Evolutionary conservation across 1,140 invertebrate species (phyloP), one percentile per base, ranked within the genome.

Genomic region (Drosophila rhopaloa): DNA sequence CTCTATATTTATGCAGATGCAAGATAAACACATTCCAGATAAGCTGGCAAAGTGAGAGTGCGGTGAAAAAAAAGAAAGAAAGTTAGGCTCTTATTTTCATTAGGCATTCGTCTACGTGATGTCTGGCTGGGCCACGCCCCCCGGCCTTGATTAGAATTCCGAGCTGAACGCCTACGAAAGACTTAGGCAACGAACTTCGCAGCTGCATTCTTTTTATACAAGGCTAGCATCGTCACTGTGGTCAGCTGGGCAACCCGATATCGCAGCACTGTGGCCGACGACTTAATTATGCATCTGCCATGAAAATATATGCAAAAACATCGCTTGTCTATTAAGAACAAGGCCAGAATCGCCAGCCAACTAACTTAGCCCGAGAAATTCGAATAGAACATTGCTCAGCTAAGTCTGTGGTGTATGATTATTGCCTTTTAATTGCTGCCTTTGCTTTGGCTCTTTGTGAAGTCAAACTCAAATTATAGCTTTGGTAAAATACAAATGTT

Each of bases 121-220:
- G 24, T 65, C 41, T 50, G 48, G 27, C 37, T 5, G 11, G 50
- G 60, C 51, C 77, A 82, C 79, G 71, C 80, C 76, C 76, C 61
- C 57, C 14, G 9, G 81, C 44, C 46, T 61, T 53, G 66, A 59
- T 66, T 76, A 86, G 84, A 86, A 86, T 81, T 62, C 46, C 53
- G 37, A 57, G n/a, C 24, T 32, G 6, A 32, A 35, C 56, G 57
- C 48, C 19, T 46, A 80, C 83, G 70, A 83, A 80, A 81, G 84
- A 88, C 84, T 88, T 89, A 75, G 73, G 65, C 84, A 89, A 89
- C 76, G 48, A 89, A 81, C 77, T 81, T 73, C 48, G 66, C 67
- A 66, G 81, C 72, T 76, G 68, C 83, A 85, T 85, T 85, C 82
- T 84, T 48, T 57, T 55, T 27, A 58, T 37, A 59, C 79, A 83